Base-by-base conservation (phyloP, 35 echinoderm and acorn worm species). In the Lytechinus pictus region DNA sequence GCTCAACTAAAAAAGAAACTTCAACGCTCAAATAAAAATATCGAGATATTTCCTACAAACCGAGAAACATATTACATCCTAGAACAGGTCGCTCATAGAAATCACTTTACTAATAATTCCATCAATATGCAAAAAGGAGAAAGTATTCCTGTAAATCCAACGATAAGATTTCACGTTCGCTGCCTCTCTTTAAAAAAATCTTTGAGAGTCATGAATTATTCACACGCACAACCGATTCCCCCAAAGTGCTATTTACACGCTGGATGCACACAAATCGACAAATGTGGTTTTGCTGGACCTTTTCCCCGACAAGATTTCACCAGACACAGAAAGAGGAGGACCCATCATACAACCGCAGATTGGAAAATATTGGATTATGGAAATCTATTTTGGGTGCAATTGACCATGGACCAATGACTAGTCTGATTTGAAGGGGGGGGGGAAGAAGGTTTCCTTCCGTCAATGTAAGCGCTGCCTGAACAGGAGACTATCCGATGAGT, bases 291-390 rank as follows among this genome's bases (percentile, higher is more conserved):
- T 8, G 66, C 12, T 24, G 66, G 66, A 79, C 66, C 66, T 16
- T 79, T 79, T 79, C n/a, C 33, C n/a, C 66, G 66, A 79, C 66
- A 79, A 16, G 66, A 79, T 79, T 79, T 79, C 14, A 24, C n/a
- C 66, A 79, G 66, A 6, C 66, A 79, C n/a, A 24, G n/a, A 79
- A 79, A 79, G 66, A 79, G 66, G 66, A 79, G n/a, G 66, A 24
- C 19, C 66, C 66, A 79, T 16, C 66, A 79, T 79, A 79, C 66
- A 79, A 79, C 66, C 66, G 66, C 66, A 79, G 66, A 79, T 79
- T n/a, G 66, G 66, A 79, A 79, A 79, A 79, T 79, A 79, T 79
- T 79, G 66, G 66, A 79, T 79, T 79, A 79, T 79, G 66, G 66
- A 79, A 79, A 79, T 79, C 66, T 79, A 79, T 79, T 79, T 79